Evolutionary conservation across 2,888 invertebrate genomes (phyloP), one percentile per base, ranked within the genome.

Genomic region (Caenorhabditis panamensis): DNA sequence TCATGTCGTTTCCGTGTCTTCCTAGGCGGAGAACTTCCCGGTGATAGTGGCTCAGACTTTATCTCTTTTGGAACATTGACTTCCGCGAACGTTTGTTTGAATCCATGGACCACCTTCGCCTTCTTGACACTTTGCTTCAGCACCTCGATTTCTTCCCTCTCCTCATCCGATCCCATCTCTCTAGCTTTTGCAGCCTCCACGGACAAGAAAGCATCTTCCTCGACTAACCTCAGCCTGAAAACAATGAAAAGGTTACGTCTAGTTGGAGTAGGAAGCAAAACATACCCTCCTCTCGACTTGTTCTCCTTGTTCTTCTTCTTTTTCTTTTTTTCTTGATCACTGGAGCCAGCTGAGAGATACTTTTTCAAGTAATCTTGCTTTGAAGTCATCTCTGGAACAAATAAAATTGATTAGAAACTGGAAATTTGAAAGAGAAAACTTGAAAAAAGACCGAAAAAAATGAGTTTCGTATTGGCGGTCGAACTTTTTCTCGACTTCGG

Each of bases 131-230:
- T 71, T 56, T 85, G 78, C 22, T 72, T 69, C 9, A 83, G 22
- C 59, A 83, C 82, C 73, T 80, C 80, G 5, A 83, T 76, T 64
- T 85, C 85, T 53, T 82, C 77, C 16, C n/a, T 68, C 26, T 85
- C 83, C 13, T 85, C 84, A 16, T 78, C 79, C 3, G 82, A 80
- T 20, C 76, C 81, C 6, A 77, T 76, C 4, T 84, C 82, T 36
- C 66, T 68, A 3, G 44, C 54, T 49, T 75, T 79, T 1, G 84
- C 78, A 0, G 82, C 80, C 11, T 78, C 82, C 16, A 84, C 84
- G 0, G 86, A 68, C 13, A 84, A 72, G 63, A 87, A 87, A 11
- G 86, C 85, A 47, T 87, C 85, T 26, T 86, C 86, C 66, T 87
- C 87, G 18, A 87, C 68, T 36, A 88, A 66, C 47, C 83, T 77